Conservation (phyloP, 2,888 invertebrate genomes). For the Lydus trimaculatus region DNA sequence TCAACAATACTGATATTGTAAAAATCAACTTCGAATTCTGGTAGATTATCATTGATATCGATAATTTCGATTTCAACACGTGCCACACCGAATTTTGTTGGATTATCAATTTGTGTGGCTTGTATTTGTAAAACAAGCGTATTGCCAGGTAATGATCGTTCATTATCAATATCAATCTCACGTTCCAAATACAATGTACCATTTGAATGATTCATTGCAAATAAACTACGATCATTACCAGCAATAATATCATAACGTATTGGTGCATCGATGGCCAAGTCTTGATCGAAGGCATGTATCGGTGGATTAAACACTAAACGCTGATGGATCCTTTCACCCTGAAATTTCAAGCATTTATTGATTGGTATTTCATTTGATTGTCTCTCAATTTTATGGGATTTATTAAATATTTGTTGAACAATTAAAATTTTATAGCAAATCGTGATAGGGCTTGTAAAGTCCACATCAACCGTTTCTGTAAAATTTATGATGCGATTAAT, state of each 20-base stretch:
- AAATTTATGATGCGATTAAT: background rate
- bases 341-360: too few relatives aligned
- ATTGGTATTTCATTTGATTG: too few relatives aligned
- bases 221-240: constrained; percentile 78
- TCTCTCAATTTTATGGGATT: too few relatives aligned
- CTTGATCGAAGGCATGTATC: constrained; percentile 82
- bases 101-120: constrained; percentile 80
- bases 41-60: constrained; percentile 84
- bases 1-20: constrained; percentile 94
- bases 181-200: constrained; percentile 79
- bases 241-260: constrained; percentile 81
- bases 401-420: too few relatives aligned
- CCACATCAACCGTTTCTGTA: background rate
- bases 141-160: constrained; percentile 75
- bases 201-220: constrained; percentile 76
- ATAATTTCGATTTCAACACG: constrained; percentile 76
- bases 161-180: constrained; percentile 83
- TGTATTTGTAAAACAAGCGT: constrained; percentile 81
- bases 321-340: constrained; percentile 77
- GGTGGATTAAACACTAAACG: constrained; percentile 74
- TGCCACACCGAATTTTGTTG: constrained; percentile 76
- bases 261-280: constrained; percentile 75
- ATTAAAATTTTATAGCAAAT: background rate
- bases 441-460: background rate
- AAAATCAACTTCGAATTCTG: constrained; percentile 87